Base-by-base conservation (phyloP, 30 jellyfish, hydroid and myxozoan species). In the Chironex yamaguchii region DNA sequence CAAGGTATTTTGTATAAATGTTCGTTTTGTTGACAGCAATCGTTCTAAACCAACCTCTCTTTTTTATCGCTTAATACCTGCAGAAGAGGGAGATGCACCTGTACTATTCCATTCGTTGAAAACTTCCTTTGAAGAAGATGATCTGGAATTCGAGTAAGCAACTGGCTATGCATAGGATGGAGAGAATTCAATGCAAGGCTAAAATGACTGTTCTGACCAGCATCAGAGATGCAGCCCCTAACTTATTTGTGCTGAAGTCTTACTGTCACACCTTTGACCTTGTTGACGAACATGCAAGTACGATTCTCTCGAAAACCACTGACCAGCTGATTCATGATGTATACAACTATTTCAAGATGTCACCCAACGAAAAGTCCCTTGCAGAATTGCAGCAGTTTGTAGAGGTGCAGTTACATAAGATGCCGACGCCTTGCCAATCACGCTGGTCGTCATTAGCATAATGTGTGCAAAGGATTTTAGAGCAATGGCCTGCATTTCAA, bases 301-400 rank as follows among this genome's bases (percentile, higher is more conserved):
- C 23, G 28, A 14, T 70, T 27, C 29, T 71, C 27, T 71, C 85
- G 3, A 36, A 71, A 1, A 34, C 85, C 26, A 30, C 85, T 34
- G 85, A 71, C 3, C 85, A 71, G 71, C 49, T 71, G 32, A 31
- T 34, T 17, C 34, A 36, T 48, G 30, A 71, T 48, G 33, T 33
- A 12, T 33, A 71, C 29, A 71, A 71, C 72, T 71, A 32, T 42
- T 34, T 71, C 27, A 71, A 71, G 85, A 11, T 71, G 29, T 36
- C 85, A 4, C 72, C 85, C 22, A 71, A 71, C 85, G 70, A 71
- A 48, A 71, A 71, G 35, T 30, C 63, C 64, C 81, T 67, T 11
- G 24, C 35, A 24, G 81, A 67, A 22, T 53, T 77, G 49, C 17
- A 23, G 6, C 24, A 22, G 29, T 80, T 74, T 24, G 72, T 80